phyloP scores from a whole-genome alignment of 1,140 invertebrate genomes.

The Trichonephila inaurata region DNA sequence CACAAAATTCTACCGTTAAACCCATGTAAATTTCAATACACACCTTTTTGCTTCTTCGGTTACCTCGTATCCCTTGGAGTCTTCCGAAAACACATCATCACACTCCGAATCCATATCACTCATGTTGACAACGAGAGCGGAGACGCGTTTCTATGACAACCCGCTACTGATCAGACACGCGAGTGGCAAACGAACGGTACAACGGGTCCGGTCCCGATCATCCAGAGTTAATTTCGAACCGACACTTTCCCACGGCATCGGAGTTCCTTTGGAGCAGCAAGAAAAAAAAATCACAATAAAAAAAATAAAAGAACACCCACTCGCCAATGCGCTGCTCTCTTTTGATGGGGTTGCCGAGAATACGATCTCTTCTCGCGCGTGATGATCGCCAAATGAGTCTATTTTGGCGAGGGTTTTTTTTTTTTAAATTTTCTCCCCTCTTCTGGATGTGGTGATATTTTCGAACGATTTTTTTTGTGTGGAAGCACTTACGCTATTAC shows the following conservation, averaged over 20 bases:
- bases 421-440: too few relatives aligned
- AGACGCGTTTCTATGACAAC: slow-evolving; percentile 42
- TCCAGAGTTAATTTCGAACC: slow-evolving; percentile 49
- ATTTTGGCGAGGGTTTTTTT: not conserved
- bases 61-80: slow-evolving; percentile 15
- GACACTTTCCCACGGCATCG: slow-evolving; percentile 71
- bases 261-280: not conserved
- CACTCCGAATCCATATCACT: slow-evolving; percentile 79
- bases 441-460: too few relatives aligned
- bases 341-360: slow-evolving; percentile 22
- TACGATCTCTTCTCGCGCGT: slow-evolving; percentile 22
- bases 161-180: slow-evolving; percentile 33
- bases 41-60: slow-evolving; percentile 29
- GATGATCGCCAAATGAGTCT: not conserved
- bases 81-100: slow-evolving; percentile 73
- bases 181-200: slow-evolving; percentile 14
- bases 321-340: slow-evolving; percentile 31
- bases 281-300: slow-evolving; percentile 8
- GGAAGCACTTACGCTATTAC: too few relatives aligned
- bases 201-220: slow-evolving; percentile 31
- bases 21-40: not conserved
- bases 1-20: too few relatives aligned
- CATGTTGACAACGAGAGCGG: slow-evolving; percentile 29
- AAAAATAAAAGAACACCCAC: slow-evolving; percentile 55
- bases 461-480: too few relatives aligned